Conservation (phyloP, 2,113 vertebrate genomes). For the Alethe diademata region DNA sequence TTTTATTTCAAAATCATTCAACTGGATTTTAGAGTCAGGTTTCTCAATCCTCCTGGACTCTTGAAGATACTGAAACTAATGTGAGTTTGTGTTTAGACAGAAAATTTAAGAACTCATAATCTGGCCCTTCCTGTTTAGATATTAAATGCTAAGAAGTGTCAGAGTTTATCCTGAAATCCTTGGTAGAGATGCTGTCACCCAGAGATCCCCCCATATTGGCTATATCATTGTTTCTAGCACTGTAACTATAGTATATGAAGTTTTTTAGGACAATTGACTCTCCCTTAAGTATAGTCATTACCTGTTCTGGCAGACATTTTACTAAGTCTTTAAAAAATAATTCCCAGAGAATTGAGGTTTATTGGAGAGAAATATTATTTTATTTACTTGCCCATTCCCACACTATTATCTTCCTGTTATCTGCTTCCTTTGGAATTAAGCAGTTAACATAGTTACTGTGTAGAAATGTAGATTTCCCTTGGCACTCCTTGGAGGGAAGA, state of each 20-base stretch:
- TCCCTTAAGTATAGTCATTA: conserved; percentile 42
- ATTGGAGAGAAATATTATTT: conserved; percentile 43
- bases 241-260: background rate
- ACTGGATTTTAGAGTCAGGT: background rate
- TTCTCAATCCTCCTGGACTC: background rate
- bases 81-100: background rate
- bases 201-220: background rate
- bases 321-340: conserved; percentile 39
- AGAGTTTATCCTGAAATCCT: background rate
- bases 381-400: conserved; percentile 64
- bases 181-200: background rate
- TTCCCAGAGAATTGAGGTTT: conserved; percentile 39
- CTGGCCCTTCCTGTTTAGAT: background rate
- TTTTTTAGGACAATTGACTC: conserved; percentile 43
- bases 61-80: background rate
- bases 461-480: conserved; percentile 36
- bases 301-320: conserved; percentile 23
- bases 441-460: background rate
- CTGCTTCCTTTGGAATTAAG: conserved; percentile 41
- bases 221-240: background rate
- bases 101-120: background rate
- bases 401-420: conserved; percentile 13
- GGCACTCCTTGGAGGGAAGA: conserved; percentile 2
- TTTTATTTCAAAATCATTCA: background rate
- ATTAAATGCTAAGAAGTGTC: background rate